Conservation (phyloP, 2,797 vertebrate genomes). For the Mus minutoides region DNA sequence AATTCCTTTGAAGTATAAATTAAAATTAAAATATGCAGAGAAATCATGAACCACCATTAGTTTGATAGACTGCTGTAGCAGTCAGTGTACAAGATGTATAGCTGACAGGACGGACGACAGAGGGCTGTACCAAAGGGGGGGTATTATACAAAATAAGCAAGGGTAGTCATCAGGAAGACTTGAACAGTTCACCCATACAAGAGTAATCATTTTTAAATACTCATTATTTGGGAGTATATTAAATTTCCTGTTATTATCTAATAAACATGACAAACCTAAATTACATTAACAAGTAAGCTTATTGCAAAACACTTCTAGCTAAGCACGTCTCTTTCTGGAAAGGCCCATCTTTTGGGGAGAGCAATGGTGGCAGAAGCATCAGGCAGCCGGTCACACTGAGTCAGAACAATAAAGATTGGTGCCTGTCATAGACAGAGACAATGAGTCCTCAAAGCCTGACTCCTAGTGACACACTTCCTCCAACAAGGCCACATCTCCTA, state of each 20-base stretch:
- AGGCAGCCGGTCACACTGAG: not conserved
- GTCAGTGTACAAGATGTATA: not conserved
- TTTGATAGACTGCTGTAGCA: not conserved
- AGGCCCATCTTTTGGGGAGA: not conserved
- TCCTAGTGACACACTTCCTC: not conserved
- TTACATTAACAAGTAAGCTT: not conserved
- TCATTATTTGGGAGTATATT: constrained; percentile 27
- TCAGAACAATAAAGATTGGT: not conserved
- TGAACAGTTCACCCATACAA: not conserved
- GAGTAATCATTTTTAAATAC: constrained; percentile 53
- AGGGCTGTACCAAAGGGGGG: not conserved
- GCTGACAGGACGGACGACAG: not conserved
- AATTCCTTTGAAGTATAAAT: constrained; percentile 40
- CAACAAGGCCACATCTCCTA: not conserved
- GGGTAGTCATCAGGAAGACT: not conserved
- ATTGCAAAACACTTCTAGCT: not conserved
- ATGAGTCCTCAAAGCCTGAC: not conserved
- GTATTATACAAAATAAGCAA: not conserved
- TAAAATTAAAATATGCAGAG: not conserved
- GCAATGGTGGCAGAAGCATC: not conserved
- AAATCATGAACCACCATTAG: constrained; percentile 6
- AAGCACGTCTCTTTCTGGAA: not conserved
- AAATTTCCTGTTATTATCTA: constrained; percentile 36
- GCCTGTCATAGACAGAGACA: not conserved
- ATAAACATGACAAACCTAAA: constrained; percentile 12